Percentiles rank a stretch among this genome's conserved stretches.
Evolutionary conservation across 1,140 invertebrate species (phyloP).

Genomic region (Neodiprion fabricii): DNA sequence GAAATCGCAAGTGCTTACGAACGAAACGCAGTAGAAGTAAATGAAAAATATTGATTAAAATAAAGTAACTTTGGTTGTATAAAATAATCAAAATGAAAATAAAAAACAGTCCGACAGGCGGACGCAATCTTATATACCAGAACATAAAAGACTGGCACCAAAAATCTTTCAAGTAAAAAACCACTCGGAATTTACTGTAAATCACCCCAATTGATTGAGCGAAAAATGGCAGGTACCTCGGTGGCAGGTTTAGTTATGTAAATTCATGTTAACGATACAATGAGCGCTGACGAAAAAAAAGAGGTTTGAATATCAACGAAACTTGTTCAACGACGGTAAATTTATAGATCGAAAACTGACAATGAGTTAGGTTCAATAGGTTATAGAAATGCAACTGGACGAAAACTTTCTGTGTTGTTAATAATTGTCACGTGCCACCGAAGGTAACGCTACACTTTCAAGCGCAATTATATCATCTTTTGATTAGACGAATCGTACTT

Average conservation of each 20-base stretch:
- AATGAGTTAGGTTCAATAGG: too few relatives aligned
- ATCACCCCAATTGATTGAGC: not conserved
- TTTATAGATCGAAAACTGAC: too few relatives aligned
- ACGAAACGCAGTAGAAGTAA: not conserved
- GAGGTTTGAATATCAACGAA: too few relatives aligned
- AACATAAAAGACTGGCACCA: constrained; percentile 50
- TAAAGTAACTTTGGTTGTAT: not conserved
- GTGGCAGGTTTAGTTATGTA: too few relatives aligned
- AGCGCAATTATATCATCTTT: not conserved
- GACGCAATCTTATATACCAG: constrained; percentile 21
- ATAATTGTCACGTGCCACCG: not conserved
- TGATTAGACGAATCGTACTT: not conserved
- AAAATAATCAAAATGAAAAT: constrained; percentile 11
- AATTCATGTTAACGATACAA: too few relatives aligned
- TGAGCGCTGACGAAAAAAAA: too few relatives aligned
- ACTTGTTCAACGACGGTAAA: too few relatives aligned
- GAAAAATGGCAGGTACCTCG: too few relatives aligned
- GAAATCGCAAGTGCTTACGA: too few relatives aligned
- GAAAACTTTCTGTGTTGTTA: too few relatives aligned
- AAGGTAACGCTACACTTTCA: not conserved
- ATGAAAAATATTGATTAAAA: not conserved
- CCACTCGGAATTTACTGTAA: not conserved
- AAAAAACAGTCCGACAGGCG: not conserved
- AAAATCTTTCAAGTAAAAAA: constrained; percentile 41
- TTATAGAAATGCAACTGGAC: too few relatives aligned